Percentiles rank a stretch among this genome's conserved stretches.
These are phyloP conservation scores for Pseudonaja textilis DNA, from an alignment of 2,113 vertebrate species.

Conservation along the genomic window DNA sequence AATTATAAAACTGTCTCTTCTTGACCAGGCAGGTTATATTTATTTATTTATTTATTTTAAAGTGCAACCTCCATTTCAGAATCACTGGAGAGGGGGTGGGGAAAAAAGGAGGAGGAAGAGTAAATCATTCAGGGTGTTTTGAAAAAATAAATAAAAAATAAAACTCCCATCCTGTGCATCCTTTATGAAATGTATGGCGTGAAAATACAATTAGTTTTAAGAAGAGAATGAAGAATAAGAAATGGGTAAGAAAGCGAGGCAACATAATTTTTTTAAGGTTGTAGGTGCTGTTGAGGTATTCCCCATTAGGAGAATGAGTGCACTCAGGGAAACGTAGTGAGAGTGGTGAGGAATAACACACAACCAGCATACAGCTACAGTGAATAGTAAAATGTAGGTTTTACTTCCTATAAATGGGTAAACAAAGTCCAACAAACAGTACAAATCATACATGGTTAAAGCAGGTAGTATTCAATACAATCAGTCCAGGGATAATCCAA, in stretches of 20 bases:
- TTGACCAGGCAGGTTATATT: slow-evolving; percentile 27
- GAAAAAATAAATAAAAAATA: slow-evolving; percentile 21
- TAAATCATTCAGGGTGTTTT: slow-evolving; percentile 24
- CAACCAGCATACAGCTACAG: no score
- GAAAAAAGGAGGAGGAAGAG: slow-evolving; percentile 24
- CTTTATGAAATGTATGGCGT: slow-evolving; percentile 53
- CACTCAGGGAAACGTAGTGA: no score
- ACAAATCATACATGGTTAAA: no score
- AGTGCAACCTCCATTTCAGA: slow-evolving; percentile 59
- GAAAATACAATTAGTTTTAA: slow-evolving; percentile 63
- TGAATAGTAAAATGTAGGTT: no score
- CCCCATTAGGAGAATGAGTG: no score
- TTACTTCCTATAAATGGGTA: no score
- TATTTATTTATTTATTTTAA: slow-evolving; percentile 32
- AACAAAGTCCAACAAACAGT: no score
- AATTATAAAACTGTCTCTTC: slow-evolving; percentile 70
- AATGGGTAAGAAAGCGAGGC: slow-evolving; percentile 44
- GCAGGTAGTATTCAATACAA: no score
- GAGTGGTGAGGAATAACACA: no score
- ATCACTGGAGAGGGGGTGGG: slow-evolving; percentile 25
- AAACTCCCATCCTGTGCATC: slow-evolving; percentile 44
- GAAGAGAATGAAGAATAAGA: slow-evolving; percentile 27
- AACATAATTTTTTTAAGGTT: slow-evolving; percentile 60
- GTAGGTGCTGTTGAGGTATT: slow-evolving; percentile 12
- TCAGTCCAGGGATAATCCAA: no score